Percentiles rank a stretch among this genome's conserved stretches.
These are phyloP conservation scores for Archocentrus centrarchus DNA, from an alignment of 2,113 vertebrate species.

Conservation along the genomic window DNA sequence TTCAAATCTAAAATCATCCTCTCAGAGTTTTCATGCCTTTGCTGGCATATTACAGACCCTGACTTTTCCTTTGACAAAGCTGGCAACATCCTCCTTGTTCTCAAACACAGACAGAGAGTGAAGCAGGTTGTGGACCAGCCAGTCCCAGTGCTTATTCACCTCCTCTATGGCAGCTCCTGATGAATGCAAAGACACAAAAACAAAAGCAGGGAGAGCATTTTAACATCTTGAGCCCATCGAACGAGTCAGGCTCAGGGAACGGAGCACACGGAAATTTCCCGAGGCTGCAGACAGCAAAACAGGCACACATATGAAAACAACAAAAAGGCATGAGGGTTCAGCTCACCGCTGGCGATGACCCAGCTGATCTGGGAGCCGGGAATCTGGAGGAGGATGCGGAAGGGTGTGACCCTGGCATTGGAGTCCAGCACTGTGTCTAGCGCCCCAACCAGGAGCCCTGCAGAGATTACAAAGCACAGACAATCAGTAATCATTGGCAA, in stretches of 20 bases:
- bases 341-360: constrained; percentile 95
- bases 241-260: neutral
- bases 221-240: neutral
- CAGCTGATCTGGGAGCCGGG: constrained; percentile 94
- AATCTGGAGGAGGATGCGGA: constrained; percentile 95
- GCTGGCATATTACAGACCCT: constrained; percentile 80
- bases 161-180: constrained; percentile 92
- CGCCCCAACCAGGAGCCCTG: constrained; percentile 95
- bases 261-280: neutral
- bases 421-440: constrained; percentile 95
- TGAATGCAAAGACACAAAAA: constrained; percentile 30
- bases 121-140: constrained; percentile 93
- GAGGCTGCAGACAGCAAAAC: neutral
- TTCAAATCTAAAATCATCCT: neutral
- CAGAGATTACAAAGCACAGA: neutral
- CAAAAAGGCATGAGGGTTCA: neutral
- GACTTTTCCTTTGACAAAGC: constrained; percentile 95
- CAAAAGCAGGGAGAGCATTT: neutral
- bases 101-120: constrained; percentile 96
- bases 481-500: neutral
- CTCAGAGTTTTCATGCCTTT: neutral
- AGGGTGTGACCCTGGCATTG: constrained; percentile 90
- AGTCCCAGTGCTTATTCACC: constrained; percentile 94
- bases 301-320: neutral
- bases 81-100: constrained; percentile 94